Evolutionary conservation across 2,888 invertebrate species (phyloP), one percentile per base, ranked within the genome.

Genomic region (Barypeithes pellucidus): DNA sequence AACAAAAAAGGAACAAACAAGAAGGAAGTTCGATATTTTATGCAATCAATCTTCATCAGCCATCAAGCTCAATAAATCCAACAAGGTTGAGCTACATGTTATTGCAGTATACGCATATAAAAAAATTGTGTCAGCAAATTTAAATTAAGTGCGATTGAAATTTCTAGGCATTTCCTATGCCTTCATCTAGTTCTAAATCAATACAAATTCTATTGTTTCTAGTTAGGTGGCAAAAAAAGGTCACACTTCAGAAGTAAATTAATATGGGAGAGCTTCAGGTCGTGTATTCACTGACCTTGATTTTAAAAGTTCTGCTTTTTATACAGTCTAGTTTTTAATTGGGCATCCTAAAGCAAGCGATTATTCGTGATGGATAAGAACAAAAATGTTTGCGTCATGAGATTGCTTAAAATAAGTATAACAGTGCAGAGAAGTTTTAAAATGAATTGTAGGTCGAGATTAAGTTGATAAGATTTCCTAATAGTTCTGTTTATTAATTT

Each of bases 231-330:
- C 4, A 33, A 41, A 66, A 66, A 66, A 66, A 54, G 18, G 29
- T 69, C 41, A 60, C 54, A 62, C 61, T 16, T 24, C 20, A 45
- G 41, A 39, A 50, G 39, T 24, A 24, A 52, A 69, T 69, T 69
- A 62, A 52, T 69, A 69, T 69, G 69, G 69, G 69, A 69, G 62
- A 61, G 33, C 14, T 22, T 14, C n/a, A n/a, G 52, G 63, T 69
- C 69, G 62, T 62, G 69, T 69, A 69, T 69, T 62, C 69, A 54
- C 54, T 62, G 69, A 54, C 69, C 69, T 62, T 54, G 62, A 62
- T 69, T 62, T 62, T 69, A 69, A 69, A 52, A 60, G 29, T 52
- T 33, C 47, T 65, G 50, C 41, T 50, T 14, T 57, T 66, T 39
- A 57, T 66, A 52, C 62, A 50, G 62, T 69, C 63, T 69, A 69